Conservation (phyloP, 2,113 vertebrate genomes). For the Tonatia bakeri region DNA sequence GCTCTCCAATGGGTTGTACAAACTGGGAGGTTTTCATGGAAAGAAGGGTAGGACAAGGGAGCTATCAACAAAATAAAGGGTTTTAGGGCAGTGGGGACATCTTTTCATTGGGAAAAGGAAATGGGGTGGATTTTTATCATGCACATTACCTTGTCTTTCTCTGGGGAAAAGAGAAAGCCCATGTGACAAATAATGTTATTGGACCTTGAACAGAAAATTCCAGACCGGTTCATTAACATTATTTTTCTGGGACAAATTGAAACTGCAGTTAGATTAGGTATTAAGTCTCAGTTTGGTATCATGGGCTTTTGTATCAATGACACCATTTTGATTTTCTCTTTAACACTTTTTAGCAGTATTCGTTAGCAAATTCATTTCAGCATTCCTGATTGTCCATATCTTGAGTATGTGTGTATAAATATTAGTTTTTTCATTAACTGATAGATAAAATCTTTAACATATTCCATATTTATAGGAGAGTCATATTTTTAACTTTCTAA, state of each 20-base stretch:
- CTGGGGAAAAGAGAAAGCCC: neutral
- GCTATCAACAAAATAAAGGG: neutral
- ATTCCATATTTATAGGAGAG: neutral
- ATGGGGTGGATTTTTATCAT: neutral
- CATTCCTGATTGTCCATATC: neutral
- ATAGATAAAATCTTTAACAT: neutral
- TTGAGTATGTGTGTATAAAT: neutral
- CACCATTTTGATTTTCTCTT: neutral
- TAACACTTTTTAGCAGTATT: neutral
- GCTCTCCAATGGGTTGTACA: neutral
- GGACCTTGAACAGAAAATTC: neutral
- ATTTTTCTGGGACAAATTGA: neutral
- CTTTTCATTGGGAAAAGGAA: neutral
- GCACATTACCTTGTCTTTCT: neutral
- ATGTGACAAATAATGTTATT: neutral
- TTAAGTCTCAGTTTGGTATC: neutral
- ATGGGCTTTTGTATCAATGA: neutral
- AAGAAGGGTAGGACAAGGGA: neutral
- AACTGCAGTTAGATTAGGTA: neutral
- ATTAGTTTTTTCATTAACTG: neutral
- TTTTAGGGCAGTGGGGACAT: too few relatives aligned
- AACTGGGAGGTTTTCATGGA: neutral
- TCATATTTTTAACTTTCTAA: neutral
- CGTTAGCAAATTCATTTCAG: slow-evolving; percentile 2
- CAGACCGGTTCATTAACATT: neutral